These are phyloP conservation scores for Drosophila maculinotata DNA, from an alignment of 2,888 invertebrate genomes.

Conservation along the genomic window DNA sequence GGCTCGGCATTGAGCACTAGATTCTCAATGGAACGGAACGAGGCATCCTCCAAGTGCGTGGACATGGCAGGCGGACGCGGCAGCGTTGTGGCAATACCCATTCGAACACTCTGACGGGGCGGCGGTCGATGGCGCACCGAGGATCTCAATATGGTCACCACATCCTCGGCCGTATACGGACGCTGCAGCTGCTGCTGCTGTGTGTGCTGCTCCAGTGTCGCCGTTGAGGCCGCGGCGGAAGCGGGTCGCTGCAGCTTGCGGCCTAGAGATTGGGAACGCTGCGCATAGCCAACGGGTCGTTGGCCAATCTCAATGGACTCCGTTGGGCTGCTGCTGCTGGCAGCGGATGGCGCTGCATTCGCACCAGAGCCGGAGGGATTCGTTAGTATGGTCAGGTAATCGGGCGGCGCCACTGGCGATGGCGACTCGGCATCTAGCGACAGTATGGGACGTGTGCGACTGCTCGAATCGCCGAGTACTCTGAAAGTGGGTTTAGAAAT, in stretches of 20 bases:
- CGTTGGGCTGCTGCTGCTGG: constrained; percentile 44
- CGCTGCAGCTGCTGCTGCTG: constrained; percentile 39
- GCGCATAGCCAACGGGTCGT: constrained; percentile 59
- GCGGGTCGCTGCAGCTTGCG: constrained; percentile 61
- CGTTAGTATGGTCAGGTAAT: constrained; percentile 75
- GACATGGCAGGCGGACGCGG: constrained; percentile 67
- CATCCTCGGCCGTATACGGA: constrained; percentile 83
- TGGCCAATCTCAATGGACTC: constrained; percentile 76
- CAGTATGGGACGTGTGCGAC: constrained; percentile 67
- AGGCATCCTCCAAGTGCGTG: constrained; percentile 67
- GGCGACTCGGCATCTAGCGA: constrained; percentile 65
- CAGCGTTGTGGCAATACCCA: constrained; percentile 48
- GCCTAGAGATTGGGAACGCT: constrained; percentile 78
- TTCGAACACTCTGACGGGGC: constrained; percentile 21
- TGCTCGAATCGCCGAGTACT: constrained; percentile 70
- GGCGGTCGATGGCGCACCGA: constrained; percentile 69
- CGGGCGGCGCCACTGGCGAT: constrained; percentile 75
- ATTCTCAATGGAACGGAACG: constrained; percentile 83
- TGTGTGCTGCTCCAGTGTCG: constrained; percentile 38
- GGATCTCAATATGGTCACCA: constrained; percentile 82
- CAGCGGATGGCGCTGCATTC: constrained; percentile 6
- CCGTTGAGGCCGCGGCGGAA: constrained; percentile 18
- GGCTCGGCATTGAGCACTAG: constrained; percentile 83
- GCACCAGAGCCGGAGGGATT: constrained; percentile 58
- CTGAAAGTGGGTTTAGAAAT: constrained; percentile 32